Evolutionary conservation across 2,888 invertebrate genomes (phyloP).

Genomic region (Eupithecia vulgata): DNA sequence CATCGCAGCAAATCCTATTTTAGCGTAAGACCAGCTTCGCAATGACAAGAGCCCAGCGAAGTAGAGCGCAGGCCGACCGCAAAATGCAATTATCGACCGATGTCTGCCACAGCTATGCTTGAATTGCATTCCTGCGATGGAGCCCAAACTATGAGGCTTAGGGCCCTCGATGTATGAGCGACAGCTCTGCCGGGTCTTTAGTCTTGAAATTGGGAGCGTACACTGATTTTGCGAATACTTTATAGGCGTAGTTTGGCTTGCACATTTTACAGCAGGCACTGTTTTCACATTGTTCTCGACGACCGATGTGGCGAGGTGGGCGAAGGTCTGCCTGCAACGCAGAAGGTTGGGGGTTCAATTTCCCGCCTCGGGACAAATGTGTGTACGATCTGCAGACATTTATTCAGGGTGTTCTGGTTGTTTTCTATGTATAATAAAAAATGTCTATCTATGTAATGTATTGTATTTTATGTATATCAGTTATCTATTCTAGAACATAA

Average conservation of each 20-base stretch:
- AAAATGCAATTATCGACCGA: slow-evolving; percentile 82
- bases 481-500: no score
- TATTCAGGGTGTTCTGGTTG: no score
- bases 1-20: slow-evolving; percentile 12
- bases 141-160: slow-evolving; percentile 61
- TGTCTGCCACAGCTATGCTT: slow-evolving; percentile 76
- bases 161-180: slow-evolving; percentile 48
- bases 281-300: no score
- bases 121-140: slow-evolving; percentile 74
- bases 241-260: background rate
- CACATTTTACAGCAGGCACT: background rate
- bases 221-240: slow-evolving; percentile 26
- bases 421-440: no score
- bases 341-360: no score
- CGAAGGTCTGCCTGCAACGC: no score
- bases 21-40: background rate
- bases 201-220: slow-evolving; percentile 17
- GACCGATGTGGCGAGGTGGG: no score
- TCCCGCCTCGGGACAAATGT: no score
- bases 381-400: no score
- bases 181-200: slow-evolving; percentile 30
- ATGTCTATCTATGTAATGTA: no score
- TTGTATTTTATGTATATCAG: no score
- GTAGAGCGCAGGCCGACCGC: slow-evolving; percentile 74
- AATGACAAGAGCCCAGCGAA: slow-evolving; percentile 41